Evolutionary conservation across 2,113 vertebrate species (phyloP), one percentile per base, ranked within the genome.

Genomic region (Cnemophilus loriae): DNA sequence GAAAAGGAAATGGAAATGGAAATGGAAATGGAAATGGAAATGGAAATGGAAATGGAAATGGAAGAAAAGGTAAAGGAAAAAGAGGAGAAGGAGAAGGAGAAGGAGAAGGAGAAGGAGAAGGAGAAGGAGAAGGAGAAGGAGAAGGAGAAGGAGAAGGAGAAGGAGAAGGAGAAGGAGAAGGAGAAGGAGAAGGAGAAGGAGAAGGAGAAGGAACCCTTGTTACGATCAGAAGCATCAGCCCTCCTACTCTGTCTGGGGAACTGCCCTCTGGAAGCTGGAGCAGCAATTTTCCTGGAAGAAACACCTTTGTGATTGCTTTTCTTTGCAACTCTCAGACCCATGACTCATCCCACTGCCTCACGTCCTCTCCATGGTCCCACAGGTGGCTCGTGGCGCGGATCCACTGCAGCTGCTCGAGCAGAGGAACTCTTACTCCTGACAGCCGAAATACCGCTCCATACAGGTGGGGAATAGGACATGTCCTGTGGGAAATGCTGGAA

Each of bases 361-460:
- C 3, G 5, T 33, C 17, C 22, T 39, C 68, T 55, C 47, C 33
- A 17, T 14, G 27, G 17, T 52, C 18, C 39, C 56, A 37, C 13
- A 27, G 27, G 27, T 44, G 32, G 60, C 14, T 35, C 3, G 0
- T 18, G 46, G 35, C 4, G 8, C 1, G 1, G 32, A 41, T 7
- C 20, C 80, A 30, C 80, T 14, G 68, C 47, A 63, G 47, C 27
- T 53, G 23, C 27, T 63, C 1, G 0, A 53, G 57, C 22, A 53
- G 39, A 22, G 27, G 17, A 84, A 27, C 27, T 6, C 22, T 20
- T 5, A 4, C 47, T 22, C 4, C 39, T 63, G 69, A 11, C 41
- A 44, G 39, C 47, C 27, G 18, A 20, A 71, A 44, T 13, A 5
- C 37, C 3, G 3, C 47, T 42, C 47, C 56, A 6, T 3, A 2